A percentile compares a stretch with the other conserved stretches of the same genome.
These are phyloP conservation scores for Grammatotria lemairii DNA, from an alignment of 2,113 vertebrate species.

Conservation along the genomic window DNA sequence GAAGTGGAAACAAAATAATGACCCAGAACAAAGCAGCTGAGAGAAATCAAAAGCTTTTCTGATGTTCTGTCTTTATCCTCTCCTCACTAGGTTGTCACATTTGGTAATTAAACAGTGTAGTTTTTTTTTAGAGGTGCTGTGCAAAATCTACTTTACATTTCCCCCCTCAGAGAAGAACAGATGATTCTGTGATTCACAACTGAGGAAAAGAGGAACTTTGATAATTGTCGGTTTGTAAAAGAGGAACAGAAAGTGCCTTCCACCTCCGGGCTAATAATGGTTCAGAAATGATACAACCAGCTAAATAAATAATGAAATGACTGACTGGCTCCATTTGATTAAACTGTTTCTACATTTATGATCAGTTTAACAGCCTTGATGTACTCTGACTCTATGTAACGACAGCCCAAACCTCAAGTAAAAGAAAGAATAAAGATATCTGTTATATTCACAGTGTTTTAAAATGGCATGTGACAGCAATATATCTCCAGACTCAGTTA, in stretches of 20 bases:
- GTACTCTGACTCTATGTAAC: background rate
- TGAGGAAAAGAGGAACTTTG: slow-evolving; percentile 43
- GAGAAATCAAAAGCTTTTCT: background rate
- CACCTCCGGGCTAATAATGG: background rate
- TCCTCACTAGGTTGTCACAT: background rate
- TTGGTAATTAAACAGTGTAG: background rate
- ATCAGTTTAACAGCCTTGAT: background rate
- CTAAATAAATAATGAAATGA: background rate
- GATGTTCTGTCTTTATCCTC: background rate
- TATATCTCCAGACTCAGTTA: background rate
- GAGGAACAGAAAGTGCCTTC: slow-evolving; percentile 22
- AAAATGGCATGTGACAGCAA: background rate
- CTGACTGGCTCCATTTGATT: background rate
- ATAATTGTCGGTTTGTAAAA: slow-evolving; percentile 35
- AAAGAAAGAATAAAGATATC: background rate
- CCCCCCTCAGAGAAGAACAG: background rate
- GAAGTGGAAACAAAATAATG: background rate
- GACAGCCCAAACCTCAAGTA: background rate
- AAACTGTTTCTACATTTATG: background rate
- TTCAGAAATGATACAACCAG: background rate
- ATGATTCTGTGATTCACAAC: background rate
- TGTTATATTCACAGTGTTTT: background rate
- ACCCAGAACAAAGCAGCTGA: background rate
- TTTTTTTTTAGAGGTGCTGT: background rate
- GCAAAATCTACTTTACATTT: background rate